Percentiles rank a stretch among this genome's conserved stretches.
phyloP scores from a whole-genome alignment of 1,140 invertebrate genomes.

The Globodera rostochiensis region DNA sequence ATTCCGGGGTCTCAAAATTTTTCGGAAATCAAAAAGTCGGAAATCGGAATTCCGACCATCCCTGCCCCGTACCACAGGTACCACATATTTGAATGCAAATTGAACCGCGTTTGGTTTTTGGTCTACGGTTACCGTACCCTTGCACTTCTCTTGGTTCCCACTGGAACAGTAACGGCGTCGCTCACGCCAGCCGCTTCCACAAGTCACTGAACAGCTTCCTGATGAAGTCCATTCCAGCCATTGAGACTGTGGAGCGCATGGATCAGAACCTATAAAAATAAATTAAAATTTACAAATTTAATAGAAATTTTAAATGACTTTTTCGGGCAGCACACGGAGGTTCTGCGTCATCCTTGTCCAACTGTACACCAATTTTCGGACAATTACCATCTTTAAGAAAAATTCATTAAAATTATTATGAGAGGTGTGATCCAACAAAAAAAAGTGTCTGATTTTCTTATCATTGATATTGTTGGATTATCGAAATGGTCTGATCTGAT shows the following conservation, averaged over 20 bases:
- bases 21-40: too few species aligned
- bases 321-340: constrained; percentile 21
- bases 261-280: background rate
- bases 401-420: too few species aligned
- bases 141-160: constrained; percentile 18
- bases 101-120: too few species aligned
- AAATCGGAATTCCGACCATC: too few species aligned
- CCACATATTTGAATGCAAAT: too few species aligned
- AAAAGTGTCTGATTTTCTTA: too few species aligned
- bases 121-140: constrained; percentile 3
- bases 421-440: too few species aligned
- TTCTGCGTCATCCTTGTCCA: background rate
- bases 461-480: too few species aligned
- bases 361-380: background rate
- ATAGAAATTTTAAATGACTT: background rate
- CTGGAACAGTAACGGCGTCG: constrained; percentile 21
- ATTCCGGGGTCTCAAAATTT: too few species aligned
- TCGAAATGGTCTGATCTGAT: too few species aligned
- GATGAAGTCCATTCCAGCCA: constrained; percentile 25
- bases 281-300: too few species aligned
- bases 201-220: constrained; percentile 18
- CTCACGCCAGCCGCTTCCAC: constrained; percentile 10
- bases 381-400: background rate
- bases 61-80: too few species aligned
- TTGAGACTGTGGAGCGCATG: constrained; percentile 22